Conservation (phyloP, 1,140 invertebrate genomes). For the Mercenaria mercenaria region DNA sequence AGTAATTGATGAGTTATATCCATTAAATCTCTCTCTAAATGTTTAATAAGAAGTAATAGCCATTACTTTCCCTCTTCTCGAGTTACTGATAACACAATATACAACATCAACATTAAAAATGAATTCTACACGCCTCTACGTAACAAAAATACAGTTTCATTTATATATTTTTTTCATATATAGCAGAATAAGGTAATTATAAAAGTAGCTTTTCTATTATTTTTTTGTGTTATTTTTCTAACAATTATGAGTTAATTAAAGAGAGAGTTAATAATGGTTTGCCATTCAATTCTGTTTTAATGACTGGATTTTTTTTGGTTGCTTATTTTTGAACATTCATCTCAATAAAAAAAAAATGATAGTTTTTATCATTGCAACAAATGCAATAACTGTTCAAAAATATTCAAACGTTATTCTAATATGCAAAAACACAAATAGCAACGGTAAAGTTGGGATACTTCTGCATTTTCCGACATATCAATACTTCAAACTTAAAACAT, state of each 20-base stretch:
- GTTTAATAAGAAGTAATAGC: background rate
- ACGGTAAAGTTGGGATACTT: conserved; percentile 23
- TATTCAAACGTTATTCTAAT: conserved; percentile 58
- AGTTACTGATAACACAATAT: conserved; percentile 44
- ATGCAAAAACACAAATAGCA: conserved; percentile 20
- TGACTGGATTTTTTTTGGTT: conserved; percentile 65
- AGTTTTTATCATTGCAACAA: background rate
- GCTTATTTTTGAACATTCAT: conserved; percentile 60
- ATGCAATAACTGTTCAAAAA: conserved; percentile 52
- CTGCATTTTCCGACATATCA: conserved; percentile 1
- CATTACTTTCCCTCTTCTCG: conserved; percentile 41
- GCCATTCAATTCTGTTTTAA: conserved; percentile 5
- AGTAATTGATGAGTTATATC: background rate
- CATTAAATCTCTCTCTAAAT: conserved; percentile 2
- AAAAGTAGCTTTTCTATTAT: conserved; percentile 31
- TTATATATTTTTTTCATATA: conserved; percentile 16
- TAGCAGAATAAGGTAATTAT: too few species aligned
- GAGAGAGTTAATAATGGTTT: background rate
- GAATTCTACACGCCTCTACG: conserved; percentile 7
- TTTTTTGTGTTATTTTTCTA: conserved; percentile 52
- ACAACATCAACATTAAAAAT: conserved; percentile 34
- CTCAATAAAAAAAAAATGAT: background rate
- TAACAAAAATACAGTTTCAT: conserved; percentile 36
- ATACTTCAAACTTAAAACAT: background rate
- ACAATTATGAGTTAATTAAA: conserved; percentile 1